These are phyloP conservation scores for Gallinago jamesoni DNA, from an alignment of 2,113 vertebrate genomes.

Conservation along the genomic window DNA sequence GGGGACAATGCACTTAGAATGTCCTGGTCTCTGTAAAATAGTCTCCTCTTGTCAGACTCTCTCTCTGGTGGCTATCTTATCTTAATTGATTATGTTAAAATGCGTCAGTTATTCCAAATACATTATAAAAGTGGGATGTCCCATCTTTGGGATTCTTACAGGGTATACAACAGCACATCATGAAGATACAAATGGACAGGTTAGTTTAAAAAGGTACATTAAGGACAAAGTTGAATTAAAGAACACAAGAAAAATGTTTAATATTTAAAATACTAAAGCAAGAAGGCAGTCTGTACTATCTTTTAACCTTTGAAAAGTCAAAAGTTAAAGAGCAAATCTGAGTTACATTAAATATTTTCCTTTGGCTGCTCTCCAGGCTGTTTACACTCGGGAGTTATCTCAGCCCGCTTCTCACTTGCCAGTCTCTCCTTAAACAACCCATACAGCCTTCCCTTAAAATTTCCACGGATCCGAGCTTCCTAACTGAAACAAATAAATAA, in stretches of 20 bases:
- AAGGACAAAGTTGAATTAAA: background rate
- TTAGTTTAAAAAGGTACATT: background rate
- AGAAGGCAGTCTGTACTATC: background rate
- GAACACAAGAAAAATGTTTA: background rate
- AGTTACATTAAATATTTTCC: background rate
- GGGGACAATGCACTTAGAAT: background rate
- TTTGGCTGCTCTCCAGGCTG: background rate
- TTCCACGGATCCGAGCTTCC: background rate
- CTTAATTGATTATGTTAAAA: background rate
- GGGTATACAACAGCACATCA: background rate
- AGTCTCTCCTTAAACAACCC: background rate
- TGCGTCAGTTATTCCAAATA: background rate
- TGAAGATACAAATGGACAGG: background rate
- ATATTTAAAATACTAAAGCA: background rate
- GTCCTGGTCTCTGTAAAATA: background rate
- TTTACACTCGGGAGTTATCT: background rate
- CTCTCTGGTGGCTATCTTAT: background rate
- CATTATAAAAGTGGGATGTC: background rate
- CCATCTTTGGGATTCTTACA: background rate
- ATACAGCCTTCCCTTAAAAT: background rate
- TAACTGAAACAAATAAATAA: slow-evolving; percentile 5
- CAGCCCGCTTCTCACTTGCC: background rate
- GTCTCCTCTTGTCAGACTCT: background rate
- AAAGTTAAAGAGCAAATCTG: background rate
- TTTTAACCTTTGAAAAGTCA: background rate